Conservation (phyloP, 2,797 vertebrate species). For the Microchirus variegatus region DNA sequence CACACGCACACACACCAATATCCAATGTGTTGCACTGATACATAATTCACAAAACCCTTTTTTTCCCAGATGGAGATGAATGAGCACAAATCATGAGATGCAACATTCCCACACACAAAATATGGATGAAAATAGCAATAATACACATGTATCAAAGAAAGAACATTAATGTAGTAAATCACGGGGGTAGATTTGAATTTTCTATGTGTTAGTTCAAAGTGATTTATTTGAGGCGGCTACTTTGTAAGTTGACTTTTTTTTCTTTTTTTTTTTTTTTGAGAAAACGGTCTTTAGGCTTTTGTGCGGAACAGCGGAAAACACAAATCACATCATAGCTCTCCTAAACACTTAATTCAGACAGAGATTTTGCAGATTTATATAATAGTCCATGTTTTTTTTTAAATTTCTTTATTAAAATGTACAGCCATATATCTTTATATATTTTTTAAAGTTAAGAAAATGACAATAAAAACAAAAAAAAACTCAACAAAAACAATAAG, state of each 20-base stretch:
- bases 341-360: neutral
- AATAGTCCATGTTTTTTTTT: too few relatives aligned
- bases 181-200: neutral
- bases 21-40: slow-evolving; percentile 5
- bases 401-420: too few relatives aligned
- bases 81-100: slow-evolving; percentile 8
- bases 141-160: neutral
- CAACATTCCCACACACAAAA: neutral
- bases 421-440: too few relatives aligned
- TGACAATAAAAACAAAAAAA: too few relatives aligned
- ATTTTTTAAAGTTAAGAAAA: too few relatives aligned
- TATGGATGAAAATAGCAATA: neutral
- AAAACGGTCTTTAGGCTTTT: neutral
- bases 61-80: slow-evolving; percentile 33
- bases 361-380: too few relatives aligned
- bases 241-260: neutral
- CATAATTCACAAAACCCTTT: slow-evolving; percentile 23
- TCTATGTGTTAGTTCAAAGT: neutral
- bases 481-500: too few relatives aligned
- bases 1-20: slow-evolving; percentile 4
- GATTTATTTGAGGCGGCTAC: neutral
- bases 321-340: neutral
- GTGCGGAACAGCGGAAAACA: neutral
- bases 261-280: too few relatives aligned
- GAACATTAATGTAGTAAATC: slow-evolving; percentile 9